phyloP scores from a whole-genome alignment of 2,888 invertebrate species.

The Xylocampa areola region DNA sequence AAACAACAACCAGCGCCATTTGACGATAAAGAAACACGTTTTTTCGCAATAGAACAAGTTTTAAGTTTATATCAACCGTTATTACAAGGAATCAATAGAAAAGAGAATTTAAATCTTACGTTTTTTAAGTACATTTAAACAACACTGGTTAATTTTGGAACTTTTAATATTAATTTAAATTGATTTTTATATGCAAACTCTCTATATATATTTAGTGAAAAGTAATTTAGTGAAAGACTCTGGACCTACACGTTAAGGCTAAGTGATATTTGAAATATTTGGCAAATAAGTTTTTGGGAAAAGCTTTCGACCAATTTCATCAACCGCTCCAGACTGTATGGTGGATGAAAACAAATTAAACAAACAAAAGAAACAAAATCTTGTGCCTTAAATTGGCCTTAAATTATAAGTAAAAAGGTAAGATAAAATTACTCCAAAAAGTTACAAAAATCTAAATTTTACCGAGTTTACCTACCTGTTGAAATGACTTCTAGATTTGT shows the following conservation, averaged over 20 bases:
- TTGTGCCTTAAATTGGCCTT: conserved; percentile 90
- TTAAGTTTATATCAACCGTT: conserved; percentile 90
- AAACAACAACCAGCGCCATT: conserved; percentile 87
- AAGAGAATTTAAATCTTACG: conserved; percentile 87
- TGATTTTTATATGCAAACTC: conserved; percentile 88
- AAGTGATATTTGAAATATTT: conserved; percentile 87
- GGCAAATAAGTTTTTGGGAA: conserved; percentile 81
- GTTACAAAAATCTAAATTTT: conserved; percentile 82
- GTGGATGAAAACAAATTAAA: conserved; percentile 80
- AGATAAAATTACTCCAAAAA: conserved; percentile 83
- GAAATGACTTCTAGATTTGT: conserved; percentile 87
- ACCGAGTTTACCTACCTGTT: conserved; percentile 87
- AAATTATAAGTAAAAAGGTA: conserved; percentile 88
- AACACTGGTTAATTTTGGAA: conserved; percentile 90
- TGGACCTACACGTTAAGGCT: conserved; percentile 85
- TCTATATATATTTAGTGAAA: conserved; percentile 86
- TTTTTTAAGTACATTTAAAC: conserved; percentile 89
- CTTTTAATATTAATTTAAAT: conserved; percentile 85
- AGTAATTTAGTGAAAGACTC: conserved; percentile 87
- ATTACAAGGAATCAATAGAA: conserved; percentile 89
- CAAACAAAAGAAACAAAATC: conserved; percentile 75
- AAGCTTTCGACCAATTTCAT: conserved; percentile 88
- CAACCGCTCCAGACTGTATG: conserved; percentile 81
- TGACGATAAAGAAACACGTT: conserved; percentile 90
- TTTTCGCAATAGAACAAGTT: conserved; percentile 91